phyloP scores from a whole-genome alignment of 2,888 invertebrate genomes.

The Lasioglossum leucozonium region DNA sequence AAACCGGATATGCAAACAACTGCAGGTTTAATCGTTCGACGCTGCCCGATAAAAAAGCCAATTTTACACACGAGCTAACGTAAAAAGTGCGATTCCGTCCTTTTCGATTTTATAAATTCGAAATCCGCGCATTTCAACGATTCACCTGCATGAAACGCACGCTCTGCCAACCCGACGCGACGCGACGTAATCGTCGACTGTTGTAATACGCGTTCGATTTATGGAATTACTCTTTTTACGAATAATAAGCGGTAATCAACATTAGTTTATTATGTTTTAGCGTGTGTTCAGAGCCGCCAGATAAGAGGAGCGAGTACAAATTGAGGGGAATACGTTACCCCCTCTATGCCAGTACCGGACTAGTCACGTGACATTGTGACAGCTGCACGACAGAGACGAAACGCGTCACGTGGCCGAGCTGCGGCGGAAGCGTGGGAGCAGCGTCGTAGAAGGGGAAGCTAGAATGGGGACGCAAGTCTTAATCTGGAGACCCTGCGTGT shows the following conservation, averaged over 20 bases:
- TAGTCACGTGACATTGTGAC: too few species aligned
- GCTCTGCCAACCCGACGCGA: neutral
- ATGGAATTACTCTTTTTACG: neutral
- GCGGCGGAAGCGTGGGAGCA: too few species aligned
- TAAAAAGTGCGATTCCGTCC: slow-evolving; percentile 43
- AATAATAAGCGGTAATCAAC: neutral
- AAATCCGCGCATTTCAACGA: neutral
- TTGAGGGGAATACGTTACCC: too few species aligned
- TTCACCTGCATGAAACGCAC: neutral
- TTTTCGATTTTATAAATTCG: slow-evolving; percentile 34
- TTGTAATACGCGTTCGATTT: neutral
- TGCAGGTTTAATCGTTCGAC: slow-evolving; percentile 70
- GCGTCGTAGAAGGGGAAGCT: too few species aligned
- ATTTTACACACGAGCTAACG: slow-evolving; percentile 41
- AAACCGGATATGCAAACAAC: slow-evolving; percentile 82
- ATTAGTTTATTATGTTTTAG: neutral
- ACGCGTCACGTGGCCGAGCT: too few species aligned
- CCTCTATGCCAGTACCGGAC: too few species aligned
- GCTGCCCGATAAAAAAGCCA: slow-evolving; percentile 47
- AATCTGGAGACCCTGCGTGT: too few species aligned
- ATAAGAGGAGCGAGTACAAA: too few species aligned
- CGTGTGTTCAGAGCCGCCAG: neutral
- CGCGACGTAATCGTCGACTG: neutral
- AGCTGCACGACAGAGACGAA: too few species aligned
- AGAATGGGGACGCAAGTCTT: too few species aligned